These are phyloP conservation scores for Cyrtonyx montezumae DNA, from an alignment of 2,113 vertebrate species.

Conservation along the genomic window DNA sequence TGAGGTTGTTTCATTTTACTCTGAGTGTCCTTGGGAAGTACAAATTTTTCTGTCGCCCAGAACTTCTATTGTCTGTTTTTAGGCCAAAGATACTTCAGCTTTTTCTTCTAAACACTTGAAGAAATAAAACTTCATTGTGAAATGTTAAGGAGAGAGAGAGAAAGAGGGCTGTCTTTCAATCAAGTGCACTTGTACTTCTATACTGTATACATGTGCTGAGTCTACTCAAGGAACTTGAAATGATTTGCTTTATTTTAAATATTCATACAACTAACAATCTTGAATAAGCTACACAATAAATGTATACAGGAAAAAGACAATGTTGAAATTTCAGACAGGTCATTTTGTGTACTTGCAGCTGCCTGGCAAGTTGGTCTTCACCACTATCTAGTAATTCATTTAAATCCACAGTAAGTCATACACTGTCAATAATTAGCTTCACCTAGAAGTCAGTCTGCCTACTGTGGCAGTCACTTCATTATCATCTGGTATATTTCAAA, in stretches of 20 bases:
- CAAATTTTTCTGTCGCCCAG: neutral
- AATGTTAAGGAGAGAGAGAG: neutral
- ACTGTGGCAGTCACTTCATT: conserved; percentile 32
- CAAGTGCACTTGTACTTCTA: neutral
- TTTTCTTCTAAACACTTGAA: neutral
- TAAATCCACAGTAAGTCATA: neutral
- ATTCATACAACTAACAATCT: neutral
- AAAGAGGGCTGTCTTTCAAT: neutral
- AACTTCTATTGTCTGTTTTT: neutral
- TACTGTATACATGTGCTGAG: neutral
- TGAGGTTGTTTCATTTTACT: neutral
- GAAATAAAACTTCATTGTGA: neutral
- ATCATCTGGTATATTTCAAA: conserved; percentile 35
- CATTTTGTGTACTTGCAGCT: neutral
- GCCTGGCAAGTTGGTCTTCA: neutral
- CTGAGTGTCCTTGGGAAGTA: neutral
- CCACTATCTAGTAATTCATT: neutral
- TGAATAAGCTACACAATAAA: neutral
- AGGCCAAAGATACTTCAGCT: neutral
- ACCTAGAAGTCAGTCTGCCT: conserved; percentile 32
- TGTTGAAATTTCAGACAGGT: conserved; percentile 3
- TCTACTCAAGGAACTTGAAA: neutral
- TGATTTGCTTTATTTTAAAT: neutral
- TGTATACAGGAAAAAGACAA: neutral
- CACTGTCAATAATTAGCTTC: conserved; percentile 19